Evolutionary conservation across 1,140 invertebrate genomes (phyloP).

Genomic region (Grapholita molesta): DNA sequence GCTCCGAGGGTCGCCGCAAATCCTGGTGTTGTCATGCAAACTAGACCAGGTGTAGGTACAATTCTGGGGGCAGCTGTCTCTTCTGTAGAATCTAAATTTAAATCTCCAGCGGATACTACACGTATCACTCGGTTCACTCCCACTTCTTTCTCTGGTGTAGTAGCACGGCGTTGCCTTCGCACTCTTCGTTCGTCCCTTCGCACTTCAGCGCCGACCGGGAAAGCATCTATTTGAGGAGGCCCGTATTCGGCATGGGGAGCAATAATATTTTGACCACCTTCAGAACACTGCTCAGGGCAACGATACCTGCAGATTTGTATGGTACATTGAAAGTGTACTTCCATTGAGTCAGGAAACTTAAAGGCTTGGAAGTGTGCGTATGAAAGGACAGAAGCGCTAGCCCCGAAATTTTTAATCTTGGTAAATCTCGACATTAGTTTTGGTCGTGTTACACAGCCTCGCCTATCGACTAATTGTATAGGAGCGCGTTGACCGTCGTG

Average conservation of each 20-base stretch:
- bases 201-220: conserved; percentile 80
- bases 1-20: conserved; percentile 91
- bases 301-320: conserved; percentile 96
- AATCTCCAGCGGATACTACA: conserved; percentile 91
- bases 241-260: conserved; percentile 84
- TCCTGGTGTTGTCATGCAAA: conserved; percentile 95
- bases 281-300: conserved; percentile 93
- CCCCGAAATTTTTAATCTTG: conserved; percentile 97
- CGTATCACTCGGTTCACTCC: conserved; percentile 90
- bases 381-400: conserved; percentile 93
- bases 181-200: conserved; percentile 87
- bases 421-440: conserved; percentile 96
- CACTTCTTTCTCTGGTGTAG: conserved; percentile 85
- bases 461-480: conserved; percentile 96
- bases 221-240: conserved; percentile 83
- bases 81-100: conserved; percentile 87
- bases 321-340: conserved; percentile 97
- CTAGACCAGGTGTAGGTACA: conserved; percentile 86
- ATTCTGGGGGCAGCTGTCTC: conserved; percentile 80
- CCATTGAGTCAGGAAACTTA: conserved; percentile 98
- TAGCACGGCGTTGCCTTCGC: conserved; percentile 80
- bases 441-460: conserved; percentile 93
- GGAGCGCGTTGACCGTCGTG: conserved; percentile 96
- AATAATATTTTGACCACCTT: conserved; percentile 73
- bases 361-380: conserved; percentile 97